phyloP scores from a whole-genome alignment of 2,113 vertebrate species.

The Xyliphius kryptos region DNA sequence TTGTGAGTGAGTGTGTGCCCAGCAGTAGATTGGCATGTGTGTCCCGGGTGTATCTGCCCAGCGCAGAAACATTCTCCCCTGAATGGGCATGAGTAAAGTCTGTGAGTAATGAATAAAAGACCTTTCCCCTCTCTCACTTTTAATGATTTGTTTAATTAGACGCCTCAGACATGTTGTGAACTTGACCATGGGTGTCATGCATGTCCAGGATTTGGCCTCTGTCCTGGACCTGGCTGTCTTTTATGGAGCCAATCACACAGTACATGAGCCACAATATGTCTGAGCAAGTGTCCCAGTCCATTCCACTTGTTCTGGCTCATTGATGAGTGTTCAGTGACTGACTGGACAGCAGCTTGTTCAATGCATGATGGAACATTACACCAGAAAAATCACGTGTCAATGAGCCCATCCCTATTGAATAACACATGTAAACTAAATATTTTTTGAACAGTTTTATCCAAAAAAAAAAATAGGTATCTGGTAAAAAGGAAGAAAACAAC shows the following conservation, averaged over 20 bases:
- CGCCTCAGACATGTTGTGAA: slow-evolving; percentile 34
- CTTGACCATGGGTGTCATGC: slow-evolving; percentile 34
- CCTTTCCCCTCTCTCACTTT: too few species aligned
- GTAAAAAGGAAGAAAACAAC: too few species aligned
- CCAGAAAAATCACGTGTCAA: neutral
- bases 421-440: too few species aligned
- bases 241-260: slow-evolving; percentile 37
- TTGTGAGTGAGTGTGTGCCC: too few species aligned
- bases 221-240: slow-evolving; percentile 39
- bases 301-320: slow-evolving; percentile 41
- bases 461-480: too few species aligned
- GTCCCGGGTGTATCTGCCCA: too few species aligned
- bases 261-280: slow-evolving; percentile 44
- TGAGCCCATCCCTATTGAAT: too few species aligned
- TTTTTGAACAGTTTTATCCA: too few species aligned
- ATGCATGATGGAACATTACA: slow-evolving; percentile 21
- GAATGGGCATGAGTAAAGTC: too few species aligned
- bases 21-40: too few species aligned
- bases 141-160: slow-evolving; percentile 42
- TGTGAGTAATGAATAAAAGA: too few species aligned
- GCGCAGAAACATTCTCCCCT: too few species aligned
- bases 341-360: slow-evolving; percentile 30
- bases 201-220: slow-evolving; percentile 39
- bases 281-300: slow-evolving; percentile 39
- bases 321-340: slow-evolving; percentile 31